Conservation (phyloP, 1,140 invertebrate species). For the Nebria ingens region DNA sequence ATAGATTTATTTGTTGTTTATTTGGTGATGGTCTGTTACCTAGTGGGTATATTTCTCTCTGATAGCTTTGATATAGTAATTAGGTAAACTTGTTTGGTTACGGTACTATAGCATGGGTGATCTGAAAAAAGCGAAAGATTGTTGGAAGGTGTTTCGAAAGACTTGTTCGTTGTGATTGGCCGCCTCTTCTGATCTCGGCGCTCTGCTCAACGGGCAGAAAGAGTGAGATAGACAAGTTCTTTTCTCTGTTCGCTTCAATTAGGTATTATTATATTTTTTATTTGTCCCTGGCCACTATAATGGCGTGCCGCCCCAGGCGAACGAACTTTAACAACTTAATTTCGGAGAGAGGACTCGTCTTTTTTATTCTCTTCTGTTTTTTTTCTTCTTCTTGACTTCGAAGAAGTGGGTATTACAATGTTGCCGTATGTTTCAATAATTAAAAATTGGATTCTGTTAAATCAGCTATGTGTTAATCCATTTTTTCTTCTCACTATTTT, state of each 20-base stretch:
- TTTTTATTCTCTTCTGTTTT: conserved; percentile 14
- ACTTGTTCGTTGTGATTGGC: conserved; percentile 7
- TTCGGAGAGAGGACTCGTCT: conserved; percentile 16
- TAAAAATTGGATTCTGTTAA: too few species aligned
- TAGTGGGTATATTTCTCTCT: neutral
- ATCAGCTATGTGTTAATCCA: neutral
- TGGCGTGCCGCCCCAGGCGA: conserved; percentile 15
- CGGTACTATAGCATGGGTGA: neutral
- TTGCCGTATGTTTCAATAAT: too few species aligned
- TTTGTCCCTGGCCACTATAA: conserved; percentile 15
- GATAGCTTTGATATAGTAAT: neutral
- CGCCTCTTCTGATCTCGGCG: neutral
- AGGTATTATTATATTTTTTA: conserved; percentile 17
- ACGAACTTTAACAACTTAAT: conserved; percentile 19
- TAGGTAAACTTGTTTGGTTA: conserved; percentile 7
- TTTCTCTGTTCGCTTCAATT: conserved; percentile 13
- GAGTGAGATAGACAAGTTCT: too few species aligned
- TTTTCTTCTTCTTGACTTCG: too few species aligned
- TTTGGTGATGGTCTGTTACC: too few species aligned
- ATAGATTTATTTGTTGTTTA: neutral
- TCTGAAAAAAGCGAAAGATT: neutral
- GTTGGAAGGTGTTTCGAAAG: conserved; percentile 5
- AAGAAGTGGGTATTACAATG: neutral
- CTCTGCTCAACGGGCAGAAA: too few species aligned
- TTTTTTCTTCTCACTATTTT: neutral